These are phyloP conservation scores for Notospermus geniculatus DNA, from an alignment of 1,140 invertebrate species.

Conservation along the genomic window DNA sequence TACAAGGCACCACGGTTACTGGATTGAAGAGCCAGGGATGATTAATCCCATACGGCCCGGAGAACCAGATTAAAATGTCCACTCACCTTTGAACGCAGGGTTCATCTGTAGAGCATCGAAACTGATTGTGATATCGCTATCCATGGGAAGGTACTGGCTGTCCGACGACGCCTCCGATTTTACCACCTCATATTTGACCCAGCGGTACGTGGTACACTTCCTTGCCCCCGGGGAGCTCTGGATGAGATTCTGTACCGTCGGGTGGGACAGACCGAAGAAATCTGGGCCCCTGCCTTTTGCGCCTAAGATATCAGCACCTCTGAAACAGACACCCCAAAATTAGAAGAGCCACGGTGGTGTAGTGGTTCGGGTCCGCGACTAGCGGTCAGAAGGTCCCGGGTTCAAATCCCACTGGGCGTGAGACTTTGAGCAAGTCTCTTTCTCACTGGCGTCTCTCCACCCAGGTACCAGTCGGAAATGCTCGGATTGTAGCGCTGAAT, in stretches of 20 bases:
- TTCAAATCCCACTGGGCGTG: too few relatives aligned
- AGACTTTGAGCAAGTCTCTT: too few relatives aligned
- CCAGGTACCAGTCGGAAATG: too few relatives aligned
- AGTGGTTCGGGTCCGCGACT: too few relatives aligned
- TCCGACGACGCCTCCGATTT: constrained; percentile 25
- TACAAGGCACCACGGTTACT: too few relatives aligned
- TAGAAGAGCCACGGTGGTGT: too few relatives aligned
- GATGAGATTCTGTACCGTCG: constrained; percentile 72
- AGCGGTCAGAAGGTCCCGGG: too few relatives aligned
- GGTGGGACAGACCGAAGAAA: constrained; percentile 78
- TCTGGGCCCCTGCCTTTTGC: constrained; percentile 65
- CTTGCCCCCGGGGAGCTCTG: constrained; percentile 70
- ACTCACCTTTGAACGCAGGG: background rate
- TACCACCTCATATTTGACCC: constrained; percentile 70
- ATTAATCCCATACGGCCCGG: too few relatives aligned
- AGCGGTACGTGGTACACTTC: constrained; percentile 70
- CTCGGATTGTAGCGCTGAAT: too few relatives aligned
- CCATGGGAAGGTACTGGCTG: constrained; percentile 24
- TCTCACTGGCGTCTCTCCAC: too few relatives aligned
- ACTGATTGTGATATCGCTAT: constrained; percentile 38
- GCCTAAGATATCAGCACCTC: constrained; percentile 32
- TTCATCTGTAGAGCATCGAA: constrained; percentile 38
- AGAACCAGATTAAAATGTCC: too few relatives aligned
- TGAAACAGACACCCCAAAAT: constrained; percentile 19
- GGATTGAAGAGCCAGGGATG: too few relatives aligned